These are phyloP conservation scores for Torymus texanus DNA, from an alignment of 2,888 invertebrate species.

Conservation along the genomic window DNA sequence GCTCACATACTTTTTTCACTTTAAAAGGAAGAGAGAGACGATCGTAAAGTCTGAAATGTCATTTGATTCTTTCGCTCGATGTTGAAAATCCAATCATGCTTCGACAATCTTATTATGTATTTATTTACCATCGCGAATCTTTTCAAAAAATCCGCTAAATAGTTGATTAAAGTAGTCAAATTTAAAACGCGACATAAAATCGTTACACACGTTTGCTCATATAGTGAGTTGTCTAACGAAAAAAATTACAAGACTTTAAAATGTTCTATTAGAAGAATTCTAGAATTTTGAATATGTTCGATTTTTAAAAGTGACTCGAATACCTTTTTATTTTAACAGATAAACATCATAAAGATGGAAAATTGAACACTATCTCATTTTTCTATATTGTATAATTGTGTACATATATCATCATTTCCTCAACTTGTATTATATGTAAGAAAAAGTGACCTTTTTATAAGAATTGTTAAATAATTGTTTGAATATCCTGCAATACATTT, in stretches of 20 bases:
- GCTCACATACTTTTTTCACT: constrained; percentile 28
- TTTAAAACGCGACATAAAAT: not conserved
- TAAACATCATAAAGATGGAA: too few relatives aligned
- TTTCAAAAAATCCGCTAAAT: constrained; percentile 1
- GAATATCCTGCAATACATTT: not conserved
- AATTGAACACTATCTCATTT: not conserved
- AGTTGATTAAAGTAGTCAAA: not conserved
- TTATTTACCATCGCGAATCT: constrained; percentile 25
- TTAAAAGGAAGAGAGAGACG: constrained; percentile 43
- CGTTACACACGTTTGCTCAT: too few relatives aligned
- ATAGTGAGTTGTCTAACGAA: too few relatives aligned
- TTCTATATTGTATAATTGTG: constrained; percentile 38
- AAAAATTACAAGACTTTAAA: too few relatives aligned
- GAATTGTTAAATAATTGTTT: constrained; percentile 33
- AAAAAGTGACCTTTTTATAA: constrained; percentile 26
- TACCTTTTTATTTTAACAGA: too few relatives aligned
- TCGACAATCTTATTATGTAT: constrained; percentile 33
- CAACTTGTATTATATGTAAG: constrained; percentile 32
- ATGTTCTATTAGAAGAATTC: too few relatives aligned
- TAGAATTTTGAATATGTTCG: too few relatives aligned
- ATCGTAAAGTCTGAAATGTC: constrained; percentile 50
- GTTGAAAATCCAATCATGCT: constrained; percentile 24
- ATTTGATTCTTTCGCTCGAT: constrained; percentile 28
- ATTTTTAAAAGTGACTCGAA: too few relatives aligned
- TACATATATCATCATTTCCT: constrained; percentile 39